These are phyloP conservation scores for Herminia tarsipennalis DNA, from an alignment of 2,888 invertebrate species.

Conservation along the genomic window DNA sequence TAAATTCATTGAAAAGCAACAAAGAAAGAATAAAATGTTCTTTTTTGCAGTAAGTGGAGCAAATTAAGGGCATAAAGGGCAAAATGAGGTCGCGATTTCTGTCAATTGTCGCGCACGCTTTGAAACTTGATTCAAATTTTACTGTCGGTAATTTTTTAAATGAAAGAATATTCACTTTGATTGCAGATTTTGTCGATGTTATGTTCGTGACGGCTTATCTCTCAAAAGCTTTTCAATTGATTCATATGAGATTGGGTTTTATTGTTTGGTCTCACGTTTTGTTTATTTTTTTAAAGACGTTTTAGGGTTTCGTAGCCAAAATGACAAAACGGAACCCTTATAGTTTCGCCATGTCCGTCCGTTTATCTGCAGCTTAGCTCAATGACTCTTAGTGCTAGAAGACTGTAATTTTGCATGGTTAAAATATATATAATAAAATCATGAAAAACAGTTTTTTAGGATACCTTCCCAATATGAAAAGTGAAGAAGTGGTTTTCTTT, in stretches of 20 bases:
- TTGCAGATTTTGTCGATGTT: conserved; percentile 3
- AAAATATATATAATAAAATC: too few species aligned
- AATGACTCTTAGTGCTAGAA: too few species aligned
- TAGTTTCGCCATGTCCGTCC: too few species aligned
- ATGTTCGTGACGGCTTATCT: conserved; percentile 4
- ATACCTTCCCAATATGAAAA: too few species aligned
- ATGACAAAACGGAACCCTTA: too few species aligned
- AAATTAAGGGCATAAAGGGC: conserved; percentile 77
- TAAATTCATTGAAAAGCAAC: conserved; percentile 63
- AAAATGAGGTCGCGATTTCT: conserved; percentile 71
- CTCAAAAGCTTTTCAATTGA: not conserved
- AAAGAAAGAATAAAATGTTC: conserved; percentile 63
- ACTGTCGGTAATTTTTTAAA: conserved; percentile 38
- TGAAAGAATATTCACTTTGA: conserved; percentile 12
- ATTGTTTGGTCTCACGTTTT: too few species aligned
- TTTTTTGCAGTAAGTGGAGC: conserved; percentile 64
- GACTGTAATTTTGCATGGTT: too few species aligned
- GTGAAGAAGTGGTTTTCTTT: too few species aligned
- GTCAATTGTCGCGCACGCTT: conserved; percentile 57
- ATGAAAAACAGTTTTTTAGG: too few species aligned
- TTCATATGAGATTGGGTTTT: not conserved
- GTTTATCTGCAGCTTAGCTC: too few species aligned
- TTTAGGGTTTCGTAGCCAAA: too few species aligned
- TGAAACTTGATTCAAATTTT: conserved; percentile 47
- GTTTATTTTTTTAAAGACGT: too few species aligned